A percentile compares a stretch with the other conserved stretches of the same genome.
Conservation (phyloP, 2,888 invertebrate genomes). For the Pomacea canaliculata region DNA sequence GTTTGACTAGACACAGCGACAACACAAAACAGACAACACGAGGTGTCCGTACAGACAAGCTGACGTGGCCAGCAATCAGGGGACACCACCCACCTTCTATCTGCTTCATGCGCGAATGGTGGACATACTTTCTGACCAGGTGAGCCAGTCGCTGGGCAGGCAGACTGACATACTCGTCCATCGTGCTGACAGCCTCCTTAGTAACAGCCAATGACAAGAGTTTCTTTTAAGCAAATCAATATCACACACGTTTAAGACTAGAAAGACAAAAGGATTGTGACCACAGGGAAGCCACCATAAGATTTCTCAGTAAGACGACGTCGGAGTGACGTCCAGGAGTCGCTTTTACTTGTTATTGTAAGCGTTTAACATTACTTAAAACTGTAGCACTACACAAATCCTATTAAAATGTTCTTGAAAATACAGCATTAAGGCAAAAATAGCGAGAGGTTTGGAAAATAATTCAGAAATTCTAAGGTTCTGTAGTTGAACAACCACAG, state of each 20-base stretch:
- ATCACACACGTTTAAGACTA: not conserved
- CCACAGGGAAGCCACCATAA: too few species aligned
- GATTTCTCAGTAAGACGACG: too few species aligned
- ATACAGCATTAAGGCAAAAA: too few species aligned
- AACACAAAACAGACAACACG: not conserved
- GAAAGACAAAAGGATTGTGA: not conserved
- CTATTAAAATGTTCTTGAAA: too few species aligned
- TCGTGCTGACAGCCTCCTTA: conserved; percentile 63
- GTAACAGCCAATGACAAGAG: not conserved
- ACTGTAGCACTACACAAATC: too few species aligned
- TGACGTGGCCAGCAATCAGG: not conserved
- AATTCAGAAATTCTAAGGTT: too few species aligned
- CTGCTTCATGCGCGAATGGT: conserved; percentile 64
- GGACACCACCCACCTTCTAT: conserved; percentile 60
- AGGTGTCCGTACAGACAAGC: too few species aligned
- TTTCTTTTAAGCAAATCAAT: not conserved
- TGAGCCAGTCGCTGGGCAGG: conserved; percentile 65
- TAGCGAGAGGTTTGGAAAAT: too few species aligned
- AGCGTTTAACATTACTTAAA: too few species aligned
- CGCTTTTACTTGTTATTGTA: too few species aligned
- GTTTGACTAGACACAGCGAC: not conserved
- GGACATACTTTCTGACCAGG: conserved; percentile 66
- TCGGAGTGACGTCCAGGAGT: too few species aligned
- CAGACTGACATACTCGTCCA: conserved; percentile 67
- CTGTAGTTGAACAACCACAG: too few species aligned